Conservation (phyloP, 2,888 invertebrate genomes). For the Cryptocephalus moraei region DNA sequence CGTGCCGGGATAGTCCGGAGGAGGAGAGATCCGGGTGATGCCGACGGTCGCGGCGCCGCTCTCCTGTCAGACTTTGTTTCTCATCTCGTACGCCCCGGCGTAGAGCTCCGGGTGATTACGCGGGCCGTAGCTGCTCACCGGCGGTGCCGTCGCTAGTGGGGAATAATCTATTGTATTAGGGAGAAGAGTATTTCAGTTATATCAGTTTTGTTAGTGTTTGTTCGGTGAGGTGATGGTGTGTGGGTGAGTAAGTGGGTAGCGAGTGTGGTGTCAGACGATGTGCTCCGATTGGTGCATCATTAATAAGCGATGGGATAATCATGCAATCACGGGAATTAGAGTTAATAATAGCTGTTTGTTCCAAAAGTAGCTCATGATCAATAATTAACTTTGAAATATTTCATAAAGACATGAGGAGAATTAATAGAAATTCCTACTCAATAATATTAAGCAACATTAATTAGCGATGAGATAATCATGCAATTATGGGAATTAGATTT, state of each 20-base stretch:
- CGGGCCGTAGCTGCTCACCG: slow-evolving; percentile 27
- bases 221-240: slow-evolving; percentile 12
- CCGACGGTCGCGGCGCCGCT: slow-evolving; percentile 11
- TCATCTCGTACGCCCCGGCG: slow-evolving; percentile 70
- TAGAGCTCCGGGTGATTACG: slow-evolving; percentile 50
- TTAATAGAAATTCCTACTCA: too few relatives aligned
- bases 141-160: slow-evolving; percentile 39
- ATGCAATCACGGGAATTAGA: neutral
- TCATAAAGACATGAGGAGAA: too few relatives aligned
- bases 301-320: neutral
- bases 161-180: slow-evolving; percentile 29
- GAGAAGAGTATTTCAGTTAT: slow-evolving; percentile 8
- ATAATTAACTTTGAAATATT: too few relatives aligned
- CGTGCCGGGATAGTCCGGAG: slow-evolving; percentile 37
- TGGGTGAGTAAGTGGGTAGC: slow-evolving; percentile 3
- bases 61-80: slow-evolving; percentile 57
- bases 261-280: neutral
- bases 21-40: slow-evolving; percentile 30
- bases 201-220: slow-evolving; percentile 7
- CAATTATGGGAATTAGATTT: neutral
- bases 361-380: too few relatives aligned
- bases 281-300: neutral
- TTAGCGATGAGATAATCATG: neutral
- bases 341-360: neutral
- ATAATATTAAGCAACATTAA: too few relatives aligned